phyloP scores from a whole-genome alignment of 2,113 vertebrate genomes.

The Otolemur garnettii region DNA sequence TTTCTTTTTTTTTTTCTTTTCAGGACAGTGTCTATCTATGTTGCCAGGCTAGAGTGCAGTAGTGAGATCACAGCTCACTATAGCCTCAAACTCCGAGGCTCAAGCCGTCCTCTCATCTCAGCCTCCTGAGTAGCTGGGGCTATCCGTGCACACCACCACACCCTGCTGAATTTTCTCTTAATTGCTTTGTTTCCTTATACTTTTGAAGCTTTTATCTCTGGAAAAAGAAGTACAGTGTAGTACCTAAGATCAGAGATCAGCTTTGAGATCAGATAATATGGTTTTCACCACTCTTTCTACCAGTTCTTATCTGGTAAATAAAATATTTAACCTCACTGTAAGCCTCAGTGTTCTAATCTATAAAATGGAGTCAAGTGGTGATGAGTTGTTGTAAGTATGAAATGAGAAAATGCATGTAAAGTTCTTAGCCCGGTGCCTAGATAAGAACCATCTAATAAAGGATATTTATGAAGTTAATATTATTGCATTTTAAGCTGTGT shows the following conservation, averaged over 20 bases:
- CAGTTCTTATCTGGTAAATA: background rate
- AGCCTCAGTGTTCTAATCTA: background rate
- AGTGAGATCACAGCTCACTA: too few species aligned
- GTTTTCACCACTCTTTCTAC: background rate
- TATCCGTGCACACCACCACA: too few species aligned
- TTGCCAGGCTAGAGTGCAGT: too few species aligned
- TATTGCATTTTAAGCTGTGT: background rate
- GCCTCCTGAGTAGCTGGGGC: too few species aligned
- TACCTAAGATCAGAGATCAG: background rate
- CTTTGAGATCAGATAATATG: background rate
- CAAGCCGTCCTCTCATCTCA: too few species aligned
- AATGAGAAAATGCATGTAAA: background rate
- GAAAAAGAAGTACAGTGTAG: background rate
- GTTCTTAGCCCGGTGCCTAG: background rate
- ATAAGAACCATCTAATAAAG: background rate
- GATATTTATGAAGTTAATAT: background rate
- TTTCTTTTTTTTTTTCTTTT: too few species aligned
- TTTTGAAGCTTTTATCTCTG: background rate
- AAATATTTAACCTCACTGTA: background rate
- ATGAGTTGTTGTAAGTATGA: background rate
- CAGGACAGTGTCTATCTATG: too few species aligned
- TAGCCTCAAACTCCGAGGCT: too few species aligned
- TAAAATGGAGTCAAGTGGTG: background rate
- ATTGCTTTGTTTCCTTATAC: background rate
- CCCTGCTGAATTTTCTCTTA: background rate